Conservation (phyloP, 2,113 vertebrate species). For the Malurus melanocephalus region DNA sequence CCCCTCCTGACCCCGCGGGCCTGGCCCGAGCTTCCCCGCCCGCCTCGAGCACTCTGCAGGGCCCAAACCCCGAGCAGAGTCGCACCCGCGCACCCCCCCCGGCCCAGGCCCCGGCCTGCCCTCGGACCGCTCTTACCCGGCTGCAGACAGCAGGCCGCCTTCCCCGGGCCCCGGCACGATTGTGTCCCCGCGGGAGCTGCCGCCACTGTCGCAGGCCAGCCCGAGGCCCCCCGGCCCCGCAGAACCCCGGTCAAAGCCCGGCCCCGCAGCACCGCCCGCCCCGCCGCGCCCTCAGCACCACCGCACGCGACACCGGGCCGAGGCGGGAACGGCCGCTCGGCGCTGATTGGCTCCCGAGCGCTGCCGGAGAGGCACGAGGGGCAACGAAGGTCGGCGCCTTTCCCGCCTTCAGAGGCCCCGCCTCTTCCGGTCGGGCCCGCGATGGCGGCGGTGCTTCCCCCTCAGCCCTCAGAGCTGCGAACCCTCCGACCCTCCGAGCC, state of each 20-base stretch:
- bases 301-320: neutral
- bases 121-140: fast-evolving
- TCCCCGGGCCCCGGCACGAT: fast-evolving
- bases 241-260: fast-evolving
- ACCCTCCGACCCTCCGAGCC: no score
- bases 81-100: fast-evolving
- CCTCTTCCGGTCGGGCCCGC: no score
- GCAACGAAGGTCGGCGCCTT: neutral
- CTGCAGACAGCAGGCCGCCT: fast-evolving
- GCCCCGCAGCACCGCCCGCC: neutral
- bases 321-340: neutral
- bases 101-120: neutral
- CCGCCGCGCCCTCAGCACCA: neutral
- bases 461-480: no score
- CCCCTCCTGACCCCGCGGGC: fast-evolving
- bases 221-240: fast-evolving
- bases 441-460: no score
- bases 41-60: fast-evolving
- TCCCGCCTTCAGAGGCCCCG: no score
- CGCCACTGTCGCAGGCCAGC: fast-evolving
- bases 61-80: fast-evolving
- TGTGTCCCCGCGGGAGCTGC: fast-evolving
- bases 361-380: neutral
- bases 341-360: conserved; percentile 7
- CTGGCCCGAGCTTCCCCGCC: fast-evolving